phyloP scores from a whole-genome alignment of 1,140 invertebrate species.

The Drosophila leontia region DNA sequence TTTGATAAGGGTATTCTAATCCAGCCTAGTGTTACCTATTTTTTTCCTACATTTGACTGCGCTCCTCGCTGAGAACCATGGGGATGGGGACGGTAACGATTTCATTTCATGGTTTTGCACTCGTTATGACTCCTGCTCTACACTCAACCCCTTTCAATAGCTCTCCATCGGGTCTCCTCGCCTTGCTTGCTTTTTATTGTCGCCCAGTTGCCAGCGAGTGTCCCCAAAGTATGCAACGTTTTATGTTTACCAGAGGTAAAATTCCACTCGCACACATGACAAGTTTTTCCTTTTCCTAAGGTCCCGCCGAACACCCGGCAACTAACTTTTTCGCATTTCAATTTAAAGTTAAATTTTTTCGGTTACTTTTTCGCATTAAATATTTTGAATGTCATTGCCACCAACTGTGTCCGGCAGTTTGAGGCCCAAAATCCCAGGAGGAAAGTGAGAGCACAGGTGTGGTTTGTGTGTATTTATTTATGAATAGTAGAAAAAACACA shows the following conservation, averaged over 20 bases:
- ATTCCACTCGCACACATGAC: slow-evolving; percentile 48
- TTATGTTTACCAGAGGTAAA: slow-evolving; percentile 78
- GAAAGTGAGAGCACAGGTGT: slow-evolving; percentile 52
- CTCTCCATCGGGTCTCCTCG: slow-evolving; percentile 20
- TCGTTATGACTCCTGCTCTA: slow-evolving; percentile 78
- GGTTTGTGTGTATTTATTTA: slow-evolving; percentile 46
- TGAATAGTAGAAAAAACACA: slow-evolving; percentile 42
- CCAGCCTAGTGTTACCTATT: background rate
- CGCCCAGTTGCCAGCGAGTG: slow-evolving; percentile 68
- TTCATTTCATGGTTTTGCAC: slow-evolving; percentile 84
- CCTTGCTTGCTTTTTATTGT: slow-evolving; percentile 75
- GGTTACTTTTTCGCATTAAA: slow-evolving; percentile 57
- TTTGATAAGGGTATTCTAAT: slow-evolving; percentile 21
- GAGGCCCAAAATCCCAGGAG: slow-evolving; percentile 32
- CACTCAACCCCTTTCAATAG: slow-evolving; percentile 33
- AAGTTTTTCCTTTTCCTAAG: slow-evolving; percentile 53
- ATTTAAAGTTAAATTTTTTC: slow-evolving; percentile 80
- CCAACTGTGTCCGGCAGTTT: slow-evolving; percentile 53
- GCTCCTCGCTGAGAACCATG: slow-evolving; percentile 1
- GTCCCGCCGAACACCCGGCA: slow-evolving; percentile 20
- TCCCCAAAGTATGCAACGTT: slow-evolving; percentile 79
- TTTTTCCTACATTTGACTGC: slow-evolving; percentile 52
- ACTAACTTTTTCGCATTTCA: slow-evolving; percentile 63
- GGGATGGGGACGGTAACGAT: slow-evolving; percentile 69
- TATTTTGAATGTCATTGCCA: slow-evolving; percentile 70